Evolutionary conservation across 2,113 vertebrate genomes (phyloP).

Genomic region (Oreochromis spilurus): DNA sequence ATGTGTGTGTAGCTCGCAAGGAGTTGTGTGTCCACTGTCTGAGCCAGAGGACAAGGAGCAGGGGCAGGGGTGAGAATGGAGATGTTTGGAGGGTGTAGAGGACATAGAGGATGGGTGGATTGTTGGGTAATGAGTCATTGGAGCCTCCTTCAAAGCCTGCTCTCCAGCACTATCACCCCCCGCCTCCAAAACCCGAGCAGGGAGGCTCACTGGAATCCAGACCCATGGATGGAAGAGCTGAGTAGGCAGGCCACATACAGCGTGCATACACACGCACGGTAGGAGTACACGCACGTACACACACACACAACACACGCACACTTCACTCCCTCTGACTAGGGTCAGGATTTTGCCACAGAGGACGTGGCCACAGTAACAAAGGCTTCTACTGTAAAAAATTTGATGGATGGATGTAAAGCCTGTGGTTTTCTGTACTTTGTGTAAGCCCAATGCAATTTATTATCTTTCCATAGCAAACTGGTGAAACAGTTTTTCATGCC

Average conservation of each 20-base stretch:
- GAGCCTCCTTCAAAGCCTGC: conserved; percentile 67
- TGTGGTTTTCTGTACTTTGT: conserved; percentile 3
- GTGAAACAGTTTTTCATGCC: not conserved
- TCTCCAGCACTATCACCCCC: conserved; percentile 17
- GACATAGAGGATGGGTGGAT: conserved; percentile 46
- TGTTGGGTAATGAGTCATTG: conserved; percentile 67
- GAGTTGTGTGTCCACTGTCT: not conserved
- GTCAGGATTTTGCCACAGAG: conserved; percentile 32
- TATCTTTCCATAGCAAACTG: conserved; percentile 16
- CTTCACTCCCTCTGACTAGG: not conserved
- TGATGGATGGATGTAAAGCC: conserved; percentile 4
- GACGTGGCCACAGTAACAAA: conserved; percentile 23
- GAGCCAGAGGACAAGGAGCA: conserved; percentile 33
- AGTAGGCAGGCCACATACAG: conserved; percentile 33
- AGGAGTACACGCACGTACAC: not conserved
- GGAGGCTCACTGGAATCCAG: conserved; percentile 61
- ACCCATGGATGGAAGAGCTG: conserved; percentile 48
- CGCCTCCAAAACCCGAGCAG: conserved; percentile 27
- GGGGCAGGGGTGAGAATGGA: conserved; percentile 17
- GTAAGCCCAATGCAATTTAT: conserved; percentile 31
- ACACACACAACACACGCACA: not conserved
- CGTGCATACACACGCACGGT: not conserved
- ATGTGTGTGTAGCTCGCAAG: not conserved
- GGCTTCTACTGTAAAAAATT: not conserved
- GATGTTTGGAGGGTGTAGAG: conserved; percentile 37